A percentile compares a stretch with the other conserved stretches of the same genome.
phyloP scores from a whole-genome alignment of 2,797 vertebrate genomes.

The Myiotriccus ornatus region DNA sequence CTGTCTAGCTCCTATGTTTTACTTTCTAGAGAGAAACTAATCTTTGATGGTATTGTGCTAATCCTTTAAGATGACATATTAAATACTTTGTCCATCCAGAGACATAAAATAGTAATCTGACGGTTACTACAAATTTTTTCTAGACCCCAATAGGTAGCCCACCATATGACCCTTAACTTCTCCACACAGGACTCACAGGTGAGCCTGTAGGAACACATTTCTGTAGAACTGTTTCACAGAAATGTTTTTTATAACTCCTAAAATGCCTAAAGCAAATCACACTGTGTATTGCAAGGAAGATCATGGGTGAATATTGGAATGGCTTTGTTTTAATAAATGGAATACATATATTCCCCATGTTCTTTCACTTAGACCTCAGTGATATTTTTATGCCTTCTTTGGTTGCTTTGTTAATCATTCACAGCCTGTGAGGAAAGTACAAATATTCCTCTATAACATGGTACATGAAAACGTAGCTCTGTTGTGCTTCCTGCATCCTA shows the following conservation, averaged over 20 bases:
- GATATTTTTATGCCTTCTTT: not conserved
- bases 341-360: not conserved
- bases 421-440: not conserved
- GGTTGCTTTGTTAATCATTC: not conserved
- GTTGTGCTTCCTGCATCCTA: not conserved
- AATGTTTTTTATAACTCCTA: not conserved
- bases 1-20: not conserved
- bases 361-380: not conserved
- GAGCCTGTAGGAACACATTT: not conserved
- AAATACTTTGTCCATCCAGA: not conserved
- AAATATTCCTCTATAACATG: not conserved
- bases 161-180: not conserved
- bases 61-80: not conserved
- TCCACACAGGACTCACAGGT: not conserved
- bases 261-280: not conserved
- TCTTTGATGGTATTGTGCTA: not conserved
- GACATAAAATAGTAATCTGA: not conserved
- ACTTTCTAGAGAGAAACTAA: not conserved
- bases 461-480: not conserved
- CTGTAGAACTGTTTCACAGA: not conserved
- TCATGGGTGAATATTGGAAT: not conserved
- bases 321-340: not conserved
- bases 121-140: not conserved
- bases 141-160: fast-evolving
- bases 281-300: not conserved